phyloP scores from a whole-genome alignment of 2,888 invertebrate genomes.

The Drosophila birchii region DNA sequence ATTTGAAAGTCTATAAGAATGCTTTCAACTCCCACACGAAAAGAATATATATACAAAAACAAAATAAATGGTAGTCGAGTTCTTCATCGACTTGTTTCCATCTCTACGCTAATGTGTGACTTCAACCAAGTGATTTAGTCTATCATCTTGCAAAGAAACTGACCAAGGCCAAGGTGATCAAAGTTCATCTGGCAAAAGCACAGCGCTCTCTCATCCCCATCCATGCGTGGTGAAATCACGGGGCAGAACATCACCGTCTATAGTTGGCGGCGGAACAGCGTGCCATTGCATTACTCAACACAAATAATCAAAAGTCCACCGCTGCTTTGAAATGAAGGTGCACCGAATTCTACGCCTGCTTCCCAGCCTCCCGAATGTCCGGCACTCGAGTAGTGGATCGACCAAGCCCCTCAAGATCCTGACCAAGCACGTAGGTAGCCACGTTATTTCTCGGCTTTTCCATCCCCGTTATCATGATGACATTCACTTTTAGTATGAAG shows the following conservation, averaged over 20 bases:
- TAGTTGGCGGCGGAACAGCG: constrained; percentile 2
- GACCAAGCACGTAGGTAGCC: constrained; percentile 59
- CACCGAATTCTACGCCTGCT: constrained; percentile 35
- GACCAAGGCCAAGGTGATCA: constrained; percentile 45
- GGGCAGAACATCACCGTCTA: constrained; percentile 8
- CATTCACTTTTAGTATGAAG: constrained; percentile 85
- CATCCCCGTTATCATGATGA: not conserved
- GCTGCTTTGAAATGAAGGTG: constrained; percentile 44
- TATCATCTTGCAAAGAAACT: constrained; percentile 10
- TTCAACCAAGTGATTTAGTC: not conserved
- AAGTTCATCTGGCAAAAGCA: constrained; percentile 41
- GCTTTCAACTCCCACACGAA: too few relatives aligned
- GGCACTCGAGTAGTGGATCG: constrained; percentile 36
- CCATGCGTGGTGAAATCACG: constrained; percentile 46
- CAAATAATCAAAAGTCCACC: not conserved
- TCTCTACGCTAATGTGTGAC: not conserved
- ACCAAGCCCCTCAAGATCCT: constrained; percentile 46
- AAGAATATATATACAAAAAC: not conserved
- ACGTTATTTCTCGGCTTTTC: fast-evolving
- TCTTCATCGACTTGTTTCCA: not conserved
- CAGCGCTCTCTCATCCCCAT: constrained; percentile 13
- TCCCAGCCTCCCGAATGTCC: constrained; percentile 15
- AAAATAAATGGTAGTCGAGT: not conserved
- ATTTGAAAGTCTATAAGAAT: too few relatives aligned
- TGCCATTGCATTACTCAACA: constrained; percentile 17